Conservation (phyloP, 2,113 vertebrate genomes). For the Galeopterus variegatus region DNA sequence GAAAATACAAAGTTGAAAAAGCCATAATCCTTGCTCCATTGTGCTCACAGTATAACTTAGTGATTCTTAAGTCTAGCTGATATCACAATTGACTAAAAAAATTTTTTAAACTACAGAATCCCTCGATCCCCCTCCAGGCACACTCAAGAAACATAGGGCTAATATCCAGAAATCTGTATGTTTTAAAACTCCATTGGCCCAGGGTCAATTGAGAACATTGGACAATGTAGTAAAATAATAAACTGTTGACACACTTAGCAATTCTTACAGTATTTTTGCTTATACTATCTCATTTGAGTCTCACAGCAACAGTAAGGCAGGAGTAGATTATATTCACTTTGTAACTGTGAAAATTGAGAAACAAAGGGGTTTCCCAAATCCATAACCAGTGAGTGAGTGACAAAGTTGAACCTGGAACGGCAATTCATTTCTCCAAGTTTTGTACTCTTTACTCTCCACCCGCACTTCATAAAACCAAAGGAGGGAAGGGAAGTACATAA, state of each 20-base stretch:
- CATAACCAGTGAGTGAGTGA: background rate
- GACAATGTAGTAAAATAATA: background rate
- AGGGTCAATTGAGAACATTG: background rate
- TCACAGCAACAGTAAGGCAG: background rate
- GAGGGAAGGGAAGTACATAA: background rate
- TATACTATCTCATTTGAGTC: background rate
- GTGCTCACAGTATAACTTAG: background rate
- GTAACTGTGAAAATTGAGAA: background rate
- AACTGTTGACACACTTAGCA: background rate
- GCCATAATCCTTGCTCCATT: background rate
- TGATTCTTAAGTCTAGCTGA: background rate
- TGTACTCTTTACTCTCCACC: background rate
- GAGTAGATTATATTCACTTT: background rate
- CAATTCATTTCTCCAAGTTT: background rate
- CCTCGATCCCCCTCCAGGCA: background rate
- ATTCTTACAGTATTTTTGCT: constrained; percentile 31
- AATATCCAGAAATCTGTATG: background rate
- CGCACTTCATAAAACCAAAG: constrained; percentile 31
- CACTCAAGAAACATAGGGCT: background rate
- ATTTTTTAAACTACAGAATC: background rate
- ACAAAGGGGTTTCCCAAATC: background rate
- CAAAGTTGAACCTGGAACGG: background rate
- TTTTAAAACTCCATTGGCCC: background rate
- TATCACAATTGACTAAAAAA: background rate
- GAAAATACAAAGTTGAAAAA: background rate